These are phyloP conservation scores for Oryzaephilus surinamensis DNA, from an alignment of 1,140 invertebrate species.

Conservation along the genomic window DNA sequence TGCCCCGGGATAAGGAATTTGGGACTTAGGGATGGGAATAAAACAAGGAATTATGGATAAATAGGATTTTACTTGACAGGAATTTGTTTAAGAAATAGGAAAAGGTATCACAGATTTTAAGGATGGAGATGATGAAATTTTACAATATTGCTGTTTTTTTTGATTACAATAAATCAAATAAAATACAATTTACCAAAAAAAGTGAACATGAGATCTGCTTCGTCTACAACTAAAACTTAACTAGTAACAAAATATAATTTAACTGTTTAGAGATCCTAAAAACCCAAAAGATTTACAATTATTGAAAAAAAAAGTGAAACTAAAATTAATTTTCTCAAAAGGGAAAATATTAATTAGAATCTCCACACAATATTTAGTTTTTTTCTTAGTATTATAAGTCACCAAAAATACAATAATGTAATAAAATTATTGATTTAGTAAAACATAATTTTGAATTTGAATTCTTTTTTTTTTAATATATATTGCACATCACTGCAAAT, in stretches of 20 bases:
- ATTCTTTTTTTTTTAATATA: slow-evolving; percentile 5
- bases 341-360: too few relatives aligned
- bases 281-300: slow-evolving; percentile 15
- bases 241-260: slow-evolving; percentile 15
- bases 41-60: slow-evolving; percentile 3
- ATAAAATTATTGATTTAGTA: slow-evolving; percentile 1
- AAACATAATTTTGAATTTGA: slow-evolving; percentile 2
- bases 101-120: slow-evolving; percentile 30
- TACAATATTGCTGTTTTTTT: slow-evolving; percentile 15
- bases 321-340: too few relatives aligned
- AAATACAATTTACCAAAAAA: slow-evolving; percentile 16
- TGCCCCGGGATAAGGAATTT: slow-evolving; percentile 11
- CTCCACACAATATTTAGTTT: too few relatives aligned
- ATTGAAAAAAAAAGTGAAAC: slow-evolving; percentile 10
- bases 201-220: slow-evolving; percentile 25
- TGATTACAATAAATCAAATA: slow-evolving; percentile 14
- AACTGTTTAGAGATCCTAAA: slow-evolving; percentile 27
- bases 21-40: slow-evolving; percentile 7
- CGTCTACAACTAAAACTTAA: slow-evolving; percentile 23
- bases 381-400: too few relatives aligned
- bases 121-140: slow-evolving; percentile 23
- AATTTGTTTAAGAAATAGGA: slow-evolving; percentile 10
- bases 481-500: slow-evolving; percentile 31
- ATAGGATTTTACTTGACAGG: too few relatives aligned
- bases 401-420: slow-evolving; percentile 15